phyloP scores from a whole-genome alignment of 1,140 invertebrate species.

The Neodiprion pinetum region DNA sequence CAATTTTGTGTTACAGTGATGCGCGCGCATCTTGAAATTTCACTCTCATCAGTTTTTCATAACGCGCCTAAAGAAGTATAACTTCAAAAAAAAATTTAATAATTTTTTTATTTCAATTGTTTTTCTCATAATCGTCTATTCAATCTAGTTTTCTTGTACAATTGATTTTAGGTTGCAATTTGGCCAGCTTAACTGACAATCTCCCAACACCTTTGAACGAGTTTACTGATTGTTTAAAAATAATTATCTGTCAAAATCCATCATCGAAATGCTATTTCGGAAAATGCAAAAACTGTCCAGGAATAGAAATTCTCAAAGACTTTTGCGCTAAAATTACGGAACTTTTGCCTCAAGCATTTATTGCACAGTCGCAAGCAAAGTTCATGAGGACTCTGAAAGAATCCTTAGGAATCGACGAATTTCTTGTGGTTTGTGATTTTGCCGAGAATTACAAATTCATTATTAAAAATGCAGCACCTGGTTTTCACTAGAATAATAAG shows the following conservation, averaged over 20 bases:
- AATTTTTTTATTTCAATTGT: too few species aligned
- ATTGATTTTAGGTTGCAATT: too few species aligned
- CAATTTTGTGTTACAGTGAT: too few species aligned
- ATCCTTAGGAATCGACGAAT: constrained; percentile 15
- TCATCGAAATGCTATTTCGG: constrained; percentile 19
- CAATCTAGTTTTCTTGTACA: too few species aligned
- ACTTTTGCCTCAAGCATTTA: constrained; percentile 29
- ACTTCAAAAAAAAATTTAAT: too few species aligned
- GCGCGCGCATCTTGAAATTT: too few species aligned
- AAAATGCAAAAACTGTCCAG: constrained; percentile 23
- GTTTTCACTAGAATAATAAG: constrained; percentile 28
- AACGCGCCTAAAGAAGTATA: too few species aligned
- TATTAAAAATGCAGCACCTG: not conserved
- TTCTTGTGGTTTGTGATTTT: constrained; percentile 25
- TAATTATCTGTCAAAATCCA: constrained; percentile 14
- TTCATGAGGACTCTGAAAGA: constrained; percentile 25
- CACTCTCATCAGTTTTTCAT: too few species aligned
- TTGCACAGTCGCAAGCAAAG: constrained; percentile 32
- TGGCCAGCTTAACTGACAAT: too few species aligned
- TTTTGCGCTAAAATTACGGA: constrained; percentile 18
- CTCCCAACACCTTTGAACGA: constrained; percentile 7
- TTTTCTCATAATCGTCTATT: too few species aligned
- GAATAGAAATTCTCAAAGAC: constrained; percentile 24
- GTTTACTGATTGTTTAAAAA: constrained; percentile 19
- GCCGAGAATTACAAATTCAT: constrained; percentile 12